Conservation (phyloP, 2,113 vertebrate species). For the Pyxicephalus adspersus region DNA sequence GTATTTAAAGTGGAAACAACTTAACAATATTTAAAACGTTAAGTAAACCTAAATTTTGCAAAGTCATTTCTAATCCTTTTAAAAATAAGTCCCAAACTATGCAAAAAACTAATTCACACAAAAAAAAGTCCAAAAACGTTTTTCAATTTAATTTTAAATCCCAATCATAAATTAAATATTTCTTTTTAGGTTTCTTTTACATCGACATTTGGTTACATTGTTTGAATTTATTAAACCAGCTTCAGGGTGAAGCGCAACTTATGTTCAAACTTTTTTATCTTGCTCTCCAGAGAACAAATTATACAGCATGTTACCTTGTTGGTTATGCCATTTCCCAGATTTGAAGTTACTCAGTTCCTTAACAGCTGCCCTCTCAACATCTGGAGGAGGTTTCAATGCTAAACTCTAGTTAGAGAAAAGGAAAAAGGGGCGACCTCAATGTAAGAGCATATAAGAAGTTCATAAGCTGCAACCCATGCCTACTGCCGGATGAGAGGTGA, state of each 20-base stretch:
- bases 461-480: background rate
- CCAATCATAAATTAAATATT: too few species aligned
- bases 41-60: too few species aligned
- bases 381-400: conserved; percentile 31
- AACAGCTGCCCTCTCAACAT: conserved; percentile 27
- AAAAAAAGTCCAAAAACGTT: too few species aligned
- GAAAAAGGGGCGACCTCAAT: conserved; percentile 6
- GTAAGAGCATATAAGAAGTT: conserved; percentile 19
- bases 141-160: too few species aligned
- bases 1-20: too few species aligned
- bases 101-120: too few species aligned
- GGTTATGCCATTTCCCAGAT: background rate
- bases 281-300: background rate
- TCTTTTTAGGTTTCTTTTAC: too few species aligned
- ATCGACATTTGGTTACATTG: background rate
- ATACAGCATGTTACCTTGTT: conserved; percentile 17
- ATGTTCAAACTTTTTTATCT: background rate
- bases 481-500: conserved; percentile 16
- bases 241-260: background rate
- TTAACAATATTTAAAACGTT: too few species aligned
- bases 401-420: conserved; percentile 2
- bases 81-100: too few species aligned
- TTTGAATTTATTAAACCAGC: background rate
- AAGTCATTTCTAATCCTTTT: too few species aligned
- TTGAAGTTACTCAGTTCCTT: conserved; percentile 14